Base-by-base conservation (phyloP, 2,797 vertebrate genomes). In the Coregonus suidteri region DNA sequence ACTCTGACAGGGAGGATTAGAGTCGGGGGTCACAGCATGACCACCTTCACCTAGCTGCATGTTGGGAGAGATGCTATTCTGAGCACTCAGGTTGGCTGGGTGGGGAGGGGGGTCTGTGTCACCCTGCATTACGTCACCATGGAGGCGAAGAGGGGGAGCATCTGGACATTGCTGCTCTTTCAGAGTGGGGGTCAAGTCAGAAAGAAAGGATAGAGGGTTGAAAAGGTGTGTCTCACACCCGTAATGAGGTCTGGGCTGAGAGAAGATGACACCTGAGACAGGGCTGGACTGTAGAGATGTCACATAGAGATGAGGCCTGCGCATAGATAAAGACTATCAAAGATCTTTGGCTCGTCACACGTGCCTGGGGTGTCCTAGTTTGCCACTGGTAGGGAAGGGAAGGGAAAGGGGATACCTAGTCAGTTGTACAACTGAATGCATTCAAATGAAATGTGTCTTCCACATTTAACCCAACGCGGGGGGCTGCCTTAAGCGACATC, bases 31-130 rank as follows among this genome's bases (percentile, higher is more conserved):
- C 86, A 70, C 62, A 59, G 89, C 91, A 86, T 87, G 30, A 82
- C 84, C 78, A 83, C 86, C 86, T 89, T 83, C 84, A 79, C 84
- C 88, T 86, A 84, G 47, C 62, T 47, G 71, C 52, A 34, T 16
- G 3, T 6, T 53, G 51, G 41, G 9, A 4, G 7, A 62, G 37
- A 83, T 25, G 88, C 90, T 91, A 89, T 92, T 93, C 91, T 90
- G 90, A 89, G 91, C 79, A 84, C 82, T 85, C 87, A 90, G 89
- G 90, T 91, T 84, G 89, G 56, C 9, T 7, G 20, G 54, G 54
- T 54, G 15, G 14, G 4, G 56, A 87, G 87, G 88, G 84, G 66
- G 25, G 79, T 78, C 77, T 47, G 76, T 90, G 91, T 94, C 91
- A 52, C 79, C 79, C 88, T 85, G 83, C 78, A 88, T 93, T 91